phyloP scores from a whole-genome alignment of 2,797 vertebrate species.

The Megalops cyprinoides region DNA sequence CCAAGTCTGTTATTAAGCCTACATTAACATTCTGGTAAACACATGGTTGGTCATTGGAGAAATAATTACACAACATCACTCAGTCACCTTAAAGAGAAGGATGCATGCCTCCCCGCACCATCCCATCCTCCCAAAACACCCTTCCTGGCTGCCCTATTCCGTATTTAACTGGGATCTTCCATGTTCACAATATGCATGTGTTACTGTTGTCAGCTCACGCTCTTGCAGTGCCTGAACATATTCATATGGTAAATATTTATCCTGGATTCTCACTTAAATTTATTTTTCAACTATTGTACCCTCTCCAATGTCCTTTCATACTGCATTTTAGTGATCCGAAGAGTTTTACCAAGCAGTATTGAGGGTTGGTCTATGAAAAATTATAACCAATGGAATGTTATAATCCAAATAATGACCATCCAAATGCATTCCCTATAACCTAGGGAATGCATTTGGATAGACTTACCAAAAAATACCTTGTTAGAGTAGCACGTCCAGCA shows the following conservation, averaged over 20 bases:
- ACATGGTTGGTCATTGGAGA: conserved; percentile 87
- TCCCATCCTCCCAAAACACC: conserved; percentile 41
- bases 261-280: neutral
- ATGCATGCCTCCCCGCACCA: conserved; percentile 35
- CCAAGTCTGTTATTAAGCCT: conserved; percentile 95
- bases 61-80: conserved; percentile 97
- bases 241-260: neutral
- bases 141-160: conserved; percentile 24
- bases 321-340: no score
- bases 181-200: conserved; percentile 53
- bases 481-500: no score
- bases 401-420: no score
- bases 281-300: no score
- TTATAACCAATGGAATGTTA: no score
- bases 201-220: conserved; percentile 17
- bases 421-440: no score
- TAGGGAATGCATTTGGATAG: no score
- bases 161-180: conserved; percentile 19
- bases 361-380: no score
- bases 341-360: no score
- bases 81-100: conserved; percentile 72
- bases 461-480: no score
- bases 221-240: neutral
- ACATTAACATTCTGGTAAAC: conserved; percentile 99
- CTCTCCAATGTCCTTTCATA: neutral